These are phyloP conservation scores for Nannoperca obscura DNA, from an alignment of 2,797 vertebrate species.

Conservation along the genomic window DNA sequence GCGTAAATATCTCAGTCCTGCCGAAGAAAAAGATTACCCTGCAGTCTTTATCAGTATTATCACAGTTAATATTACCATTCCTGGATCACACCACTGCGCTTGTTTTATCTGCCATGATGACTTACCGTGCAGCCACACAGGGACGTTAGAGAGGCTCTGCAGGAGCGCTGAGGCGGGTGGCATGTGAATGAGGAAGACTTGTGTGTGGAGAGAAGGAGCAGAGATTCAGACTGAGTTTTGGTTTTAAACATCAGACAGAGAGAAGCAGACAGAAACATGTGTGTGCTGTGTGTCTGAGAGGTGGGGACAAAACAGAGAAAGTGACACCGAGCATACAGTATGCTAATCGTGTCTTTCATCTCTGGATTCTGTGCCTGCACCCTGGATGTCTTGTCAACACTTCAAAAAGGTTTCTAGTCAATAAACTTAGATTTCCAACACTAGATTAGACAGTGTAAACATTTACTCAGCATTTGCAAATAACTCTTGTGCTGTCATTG, in stretches of 20 bases:
- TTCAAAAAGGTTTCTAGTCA: background rate
- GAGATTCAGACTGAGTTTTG: slow-evolving; percentile 3
- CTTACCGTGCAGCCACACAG: slow-evolving; percentile 35
- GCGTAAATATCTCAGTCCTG: slow-evolving; percentile 46
- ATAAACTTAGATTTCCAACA: background rate
- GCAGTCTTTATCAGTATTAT: slow-evolving; percentile 41
- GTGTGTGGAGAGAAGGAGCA: slow-evolving; percentile 24
- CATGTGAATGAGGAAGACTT: slow-evolving; percentile 55
- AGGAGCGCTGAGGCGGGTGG: slow-evolving; percentile 30
- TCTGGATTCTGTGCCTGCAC: background rate
- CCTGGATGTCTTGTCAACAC: background rate
- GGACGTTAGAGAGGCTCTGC: slow-evolving; percentile 46
- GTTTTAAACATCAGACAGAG: slow-evolving; percentile 14
- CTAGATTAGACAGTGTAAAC: slow-evolving; percentile 9
- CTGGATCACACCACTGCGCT: slow-evolving; percentile 27
- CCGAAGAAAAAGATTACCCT: slow-evolving; percentile 19
- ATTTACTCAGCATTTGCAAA: slow-evolving; percentile 24
- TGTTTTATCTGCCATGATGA: slow-evolving; percentile 54
- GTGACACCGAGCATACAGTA: background rate
- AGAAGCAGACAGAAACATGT: background rate
- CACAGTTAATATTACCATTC: slow-evolving; percentile 44
- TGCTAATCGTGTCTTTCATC: background rate
- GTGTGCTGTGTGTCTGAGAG: background rate
- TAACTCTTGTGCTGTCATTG: slow-evolving; percentile 1
- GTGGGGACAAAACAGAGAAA: background rate